Evolutionary conservation across 2,888 invertebrate species (phyloP).

Genomic region (Drosophila dives): DNA sequence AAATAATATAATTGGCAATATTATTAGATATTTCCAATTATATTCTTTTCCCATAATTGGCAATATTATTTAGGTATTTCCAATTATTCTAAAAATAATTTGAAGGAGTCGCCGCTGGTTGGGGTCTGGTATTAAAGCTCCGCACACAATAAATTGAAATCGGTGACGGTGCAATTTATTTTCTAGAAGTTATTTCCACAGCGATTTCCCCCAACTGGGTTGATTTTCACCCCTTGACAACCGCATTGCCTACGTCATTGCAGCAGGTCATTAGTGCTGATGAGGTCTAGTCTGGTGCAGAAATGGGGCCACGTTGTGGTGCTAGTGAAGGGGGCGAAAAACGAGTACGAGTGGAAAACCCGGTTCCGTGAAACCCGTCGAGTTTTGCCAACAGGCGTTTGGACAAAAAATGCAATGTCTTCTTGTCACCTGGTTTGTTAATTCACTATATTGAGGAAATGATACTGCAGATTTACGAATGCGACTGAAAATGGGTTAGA

Average conservation of each 20-base stretch:
- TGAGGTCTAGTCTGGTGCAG: slow-evolving; percentile 51
- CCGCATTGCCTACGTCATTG: slow-evolving; percentile 57
- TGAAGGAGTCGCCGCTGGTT: neutral
- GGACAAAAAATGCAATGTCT: slow-evolving; percentile 44
- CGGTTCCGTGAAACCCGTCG: slow-evolving; percentile 7
- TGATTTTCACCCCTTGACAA: slow-evolving; percentile 8
- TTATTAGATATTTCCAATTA: no score
- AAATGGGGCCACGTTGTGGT: slow-evolving; percentile 11
- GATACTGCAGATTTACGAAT: slow-evolving; percentile 43
- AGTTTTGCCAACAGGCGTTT: slow-evolving; percentile 37
- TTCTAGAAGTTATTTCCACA: neutral
- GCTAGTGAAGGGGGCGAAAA: neutral
- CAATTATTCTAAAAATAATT: neutral
- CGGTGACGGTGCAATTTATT: neutral
- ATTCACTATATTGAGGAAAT: slow-evolving; percentile 31
- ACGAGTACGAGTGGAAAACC: neutral
- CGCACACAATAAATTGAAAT: neutral
- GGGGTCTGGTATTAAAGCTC: neutral
- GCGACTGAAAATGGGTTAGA: slow-evolving; percentile 2
- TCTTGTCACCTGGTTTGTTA: slow-evolving; percentile 25
- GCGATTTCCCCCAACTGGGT: slow-evolving; percentile 37
- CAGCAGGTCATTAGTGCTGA: slow-evolving; percentile 75
- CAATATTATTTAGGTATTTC: neutral
- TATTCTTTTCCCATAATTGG: no score
- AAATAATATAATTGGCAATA: no score